Conservation (phyloP, 2,113 vertebrate genomes). For the Takifugu flavidus region DNA sequence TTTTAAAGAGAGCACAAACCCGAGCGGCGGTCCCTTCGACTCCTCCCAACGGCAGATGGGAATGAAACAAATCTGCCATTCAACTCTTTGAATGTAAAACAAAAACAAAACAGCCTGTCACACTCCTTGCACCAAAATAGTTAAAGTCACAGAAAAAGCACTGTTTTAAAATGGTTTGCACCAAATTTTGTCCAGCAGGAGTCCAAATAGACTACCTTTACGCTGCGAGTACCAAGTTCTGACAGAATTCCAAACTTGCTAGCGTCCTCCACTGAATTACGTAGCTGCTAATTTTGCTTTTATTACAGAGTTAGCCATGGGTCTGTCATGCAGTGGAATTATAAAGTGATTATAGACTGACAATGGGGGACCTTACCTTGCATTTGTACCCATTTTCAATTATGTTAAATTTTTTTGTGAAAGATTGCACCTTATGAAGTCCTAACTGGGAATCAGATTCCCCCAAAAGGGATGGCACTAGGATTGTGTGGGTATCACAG, state of each 20-base stretch:
- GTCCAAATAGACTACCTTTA: no score
- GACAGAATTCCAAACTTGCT: no score
- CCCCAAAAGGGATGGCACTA: conserved; percentile 4
- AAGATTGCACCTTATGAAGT: conserved; percentile 52
- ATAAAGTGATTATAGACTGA: background rate
- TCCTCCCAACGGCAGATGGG: conserved; percentile 54
- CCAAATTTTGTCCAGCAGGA: no score
- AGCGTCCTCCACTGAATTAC: no score
- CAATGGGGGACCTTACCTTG: background rate
- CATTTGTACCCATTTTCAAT: conserved; percentile 11
- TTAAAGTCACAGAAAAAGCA: background rate
- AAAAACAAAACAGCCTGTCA: conserved; percentile 1
- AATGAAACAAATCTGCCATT: conserved; percentile 53
- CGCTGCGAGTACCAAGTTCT: no score
- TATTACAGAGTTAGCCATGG: no score
- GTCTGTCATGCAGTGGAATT: no score
- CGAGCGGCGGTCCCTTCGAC: conserved; percentile 46
- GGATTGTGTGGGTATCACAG: background rate
- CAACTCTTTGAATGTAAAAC: conserved; percentile 26
- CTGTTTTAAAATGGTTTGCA: background rate
- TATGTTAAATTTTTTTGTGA: background rate
- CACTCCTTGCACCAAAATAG: conserved; percentile 12
- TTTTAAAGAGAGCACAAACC: conserved; percentile 66
- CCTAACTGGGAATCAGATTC: conserved; percentile 23
- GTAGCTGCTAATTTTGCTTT: no score